Percentiles rank a stretch among this genome's conserved stretches.
phyloP scores from a whole-genome alignment of 1,140 invertebrate species.

The Zaprionus lachaisei region DNA sequence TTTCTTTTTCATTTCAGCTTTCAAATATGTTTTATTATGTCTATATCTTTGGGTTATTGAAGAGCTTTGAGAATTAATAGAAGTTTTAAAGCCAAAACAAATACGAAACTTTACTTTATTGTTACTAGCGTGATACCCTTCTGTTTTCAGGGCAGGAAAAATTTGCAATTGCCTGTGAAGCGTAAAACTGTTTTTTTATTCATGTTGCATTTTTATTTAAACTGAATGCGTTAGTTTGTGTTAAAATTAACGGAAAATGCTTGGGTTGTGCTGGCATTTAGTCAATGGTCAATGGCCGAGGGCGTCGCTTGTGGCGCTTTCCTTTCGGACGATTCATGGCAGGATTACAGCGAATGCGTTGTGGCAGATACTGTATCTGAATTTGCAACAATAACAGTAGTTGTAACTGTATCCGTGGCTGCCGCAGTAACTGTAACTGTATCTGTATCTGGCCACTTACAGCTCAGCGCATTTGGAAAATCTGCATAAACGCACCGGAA shows the following conservation, averaged over 20 bases:
- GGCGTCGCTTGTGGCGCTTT: constrained; percentile 33
- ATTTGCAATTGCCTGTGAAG: constrained; percentile 33
- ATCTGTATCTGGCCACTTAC: constrained; percentile 67
- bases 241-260: constrained; percentile 62
- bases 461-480: constrained; percentile 71
- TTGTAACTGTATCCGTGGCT: constrained; percentile 17
- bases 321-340: constrained; percentile 32
- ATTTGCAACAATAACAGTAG: constrained; percentile 12
- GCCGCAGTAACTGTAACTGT: constrained; percentile 22
- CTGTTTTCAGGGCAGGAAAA: neutral
- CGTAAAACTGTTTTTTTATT: constrained; percentile 36
- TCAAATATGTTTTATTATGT: too few relatives aligned
- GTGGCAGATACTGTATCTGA: constrained; percentile 2
- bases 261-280: constrained; percentile 13
- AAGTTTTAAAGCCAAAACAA: too few relatives aligned
- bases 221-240: constrained; percentile 60
- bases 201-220: constrained; percentile 33
- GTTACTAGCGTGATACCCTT: neutral
- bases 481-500: constrained; percentile 65
- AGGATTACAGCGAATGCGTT: constrained; percentile 19
- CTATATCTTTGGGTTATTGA: too few relatives aligned
- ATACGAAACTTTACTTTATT: neutral
- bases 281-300: constrained; percentile 43
- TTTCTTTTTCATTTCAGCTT: too few relatives aligned
- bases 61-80: too few relatives aligned